Conservation (phyloP, 2,888 invertebrate species). For the Pasiphila rectangulata region DNA sequence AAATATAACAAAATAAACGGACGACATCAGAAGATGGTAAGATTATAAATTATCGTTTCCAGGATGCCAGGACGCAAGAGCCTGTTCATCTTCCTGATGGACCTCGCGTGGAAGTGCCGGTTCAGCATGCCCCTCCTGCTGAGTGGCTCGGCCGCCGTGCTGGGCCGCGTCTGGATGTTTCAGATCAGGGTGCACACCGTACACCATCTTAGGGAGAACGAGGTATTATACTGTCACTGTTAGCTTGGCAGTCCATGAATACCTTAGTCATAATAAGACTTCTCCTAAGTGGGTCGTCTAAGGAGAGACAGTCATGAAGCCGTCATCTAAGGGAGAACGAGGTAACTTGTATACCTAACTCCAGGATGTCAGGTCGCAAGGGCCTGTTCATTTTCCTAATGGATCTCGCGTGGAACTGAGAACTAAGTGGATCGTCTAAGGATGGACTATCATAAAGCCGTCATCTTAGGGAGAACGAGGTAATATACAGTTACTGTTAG, state of each 20-base stretch:
- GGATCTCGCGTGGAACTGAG: constrained; percentile 74
- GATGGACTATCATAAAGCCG: constrained; percentile 68
- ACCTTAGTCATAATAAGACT: too few relatives aligned
- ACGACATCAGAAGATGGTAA: too few relatives aligned
- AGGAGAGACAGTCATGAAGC: too few relatives aligned
- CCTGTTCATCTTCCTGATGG: constrained; percentile 77
- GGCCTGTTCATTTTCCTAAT: constrained; percentile 76
- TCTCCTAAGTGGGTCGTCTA: too few relatives aligned
- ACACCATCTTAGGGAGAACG: constrained; percentile 60
- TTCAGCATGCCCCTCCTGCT: constrained; percentile 74
- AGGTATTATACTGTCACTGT: too few relatives aligned
- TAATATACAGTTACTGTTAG: too few relatives aligned
- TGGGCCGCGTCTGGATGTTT: constrained; percentile 76
- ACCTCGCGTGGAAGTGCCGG: constrained; percentile 74
- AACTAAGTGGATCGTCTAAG: constrained; percentile 77
- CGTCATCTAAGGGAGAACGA: neutral
- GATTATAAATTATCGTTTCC: constrained; percentile 4
- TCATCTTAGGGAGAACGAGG: constrained; percentile 64
- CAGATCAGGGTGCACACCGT: constrained; percentile 73
- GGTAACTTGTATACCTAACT: too few relatives aligned
- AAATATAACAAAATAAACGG: too few relatives aligned
- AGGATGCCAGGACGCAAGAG: constrained; percentile 61
- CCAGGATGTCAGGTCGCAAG: constrained; percentile 57
- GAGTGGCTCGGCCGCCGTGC: constrained; percentile 68
- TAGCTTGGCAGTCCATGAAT: too few relatives aligned